Evolutionary conservation across 2,113 vertebrate species (phyloP), one percentile per base, ranked within the genome.

Genomic region (Typhlomys cinereus): DNA sequence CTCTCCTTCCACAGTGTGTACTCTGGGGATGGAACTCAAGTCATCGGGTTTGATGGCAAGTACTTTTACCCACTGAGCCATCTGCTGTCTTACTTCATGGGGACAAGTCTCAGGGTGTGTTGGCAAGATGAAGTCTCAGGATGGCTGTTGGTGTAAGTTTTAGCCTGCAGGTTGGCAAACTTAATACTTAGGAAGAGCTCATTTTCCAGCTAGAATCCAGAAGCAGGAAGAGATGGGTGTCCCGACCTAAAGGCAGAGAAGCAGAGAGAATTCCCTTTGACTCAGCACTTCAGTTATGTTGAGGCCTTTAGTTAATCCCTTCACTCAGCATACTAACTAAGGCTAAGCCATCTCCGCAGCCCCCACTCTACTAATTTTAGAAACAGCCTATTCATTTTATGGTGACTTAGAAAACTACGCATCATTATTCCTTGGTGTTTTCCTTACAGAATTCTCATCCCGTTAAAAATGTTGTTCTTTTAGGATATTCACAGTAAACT

Each of bases 371-470:
- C 91, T 97, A 95, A 95, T 88, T 94, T 96, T 50, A 96, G 96
- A 96, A 97, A 89, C 84, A 94, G 62, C 78, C 96, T 96, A 81
- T 86, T 97, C 90, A 95, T 93, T 95, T 96, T 92, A 93, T 95
- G 96, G 91, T 95, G 95, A 94, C 89, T 85, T 93, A 90, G 10
- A 85, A 79, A 70, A 69, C 18, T 61, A 31, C 94, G 94, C 92
- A 64, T 86, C 96, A 92, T 93, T 93, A 95, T 90, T 76, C 54
- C 31, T 91, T 93, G 52, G 88, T 95, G 90, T 93, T 94, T 91
- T 96, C 59, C 66, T 84, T 91, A 80, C 52, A 91, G 29, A 76
- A 89, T 96, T 98, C 84, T 96, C 73, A 57, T 82, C 94, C 94
- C 44, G 57, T 95, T 93, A 66, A 88, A 91, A 97, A 91, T 88